phyloP scores from a whole-genome alignment of 2,888 invertebrate species.

The Drosophila putrida region DNA sequence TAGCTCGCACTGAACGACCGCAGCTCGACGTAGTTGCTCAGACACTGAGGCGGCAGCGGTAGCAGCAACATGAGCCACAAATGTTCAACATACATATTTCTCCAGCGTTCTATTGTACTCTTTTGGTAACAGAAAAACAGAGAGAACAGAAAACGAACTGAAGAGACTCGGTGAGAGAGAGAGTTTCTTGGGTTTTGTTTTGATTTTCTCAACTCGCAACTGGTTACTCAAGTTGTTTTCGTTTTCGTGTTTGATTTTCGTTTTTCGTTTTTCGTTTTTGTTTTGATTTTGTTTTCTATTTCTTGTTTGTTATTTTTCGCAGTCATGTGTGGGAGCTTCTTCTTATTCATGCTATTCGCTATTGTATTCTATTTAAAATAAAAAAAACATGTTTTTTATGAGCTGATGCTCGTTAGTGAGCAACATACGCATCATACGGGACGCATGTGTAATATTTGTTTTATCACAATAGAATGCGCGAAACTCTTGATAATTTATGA shows the following conservation, averaged over 20 bases:
- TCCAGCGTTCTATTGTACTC: slow-evolving; percentile 59
- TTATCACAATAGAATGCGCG: background rate
- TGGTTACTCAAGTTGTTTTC: slow-evolving; percentile 62
- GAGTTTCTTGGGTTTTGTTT: slow-evolving; percentile 72
- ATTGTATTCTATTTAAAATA: slow-evolving; percentile 18
- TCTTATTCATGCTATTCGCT: background rate
- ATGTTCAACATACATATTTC: slow-evolving; percentile 37
- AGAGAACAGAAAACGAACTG: slow-evolving; percentile 5
- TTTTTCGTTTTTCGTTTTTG: slow-evolving; percentile 50
- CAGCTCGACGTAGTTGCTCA: slow-evolving; percentile 66
- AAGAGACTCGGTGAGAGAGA: slow-evolving; percentile 22
- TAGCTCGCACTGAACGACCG: slow-evolving; percentile 45
- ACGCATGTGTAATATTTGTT: slow-evolving; percentile 40
- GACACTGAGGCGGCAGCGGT: slow-evolving; percentile 67
- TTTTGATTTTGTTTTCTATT: slow-evolving; percentile 47
- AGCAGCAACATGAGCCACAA: slow-evolving; percentile 37
- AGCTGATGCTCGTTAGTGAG: slow-evolving; percentile 1
- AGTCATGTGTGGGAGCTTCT: slow-evolving; percentile 16
- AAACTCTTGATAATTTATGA: background rate
- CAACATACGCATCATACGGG: background rate
- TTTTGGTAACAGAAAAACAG: slow-evolving; percentile 12
- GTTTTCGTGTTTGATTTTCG: slow-evolving; percentile 25
- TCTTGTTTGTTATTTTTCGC: slow-evolving; percentile 43
- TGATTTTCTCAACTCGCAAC: slow-evolving; percentile 68
- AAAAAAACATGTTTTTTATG: slow-evolving; percentile 6